These are phyloP conservation scores for Potamilus streckersoni DNA, from an alignment of 1,140 invertebrate genomes.

Conservation along the genomic window DNA sequence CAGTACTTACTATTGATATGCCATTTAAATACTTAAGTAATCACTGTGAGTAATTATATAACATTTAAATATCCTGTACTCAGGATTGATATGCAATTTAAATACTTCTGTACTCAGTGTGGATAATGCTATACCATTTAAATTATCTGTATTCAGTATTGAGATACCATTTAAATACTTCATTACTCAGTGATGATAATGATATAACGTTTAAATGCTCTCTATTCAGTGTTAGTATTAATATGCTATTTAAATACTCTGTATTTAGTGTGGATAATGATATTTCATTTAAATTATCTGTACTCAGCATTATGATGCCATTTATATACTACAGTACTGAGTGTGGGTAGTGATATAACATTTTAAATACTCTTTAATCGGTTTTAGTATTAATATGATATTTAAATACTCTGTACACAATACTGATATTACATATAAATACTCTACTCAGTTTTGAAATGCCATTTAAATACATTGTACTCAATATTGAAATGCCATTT, in stretches of 20 bases:
- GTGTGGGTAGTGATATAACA: not conserved
- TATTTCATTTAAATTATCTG: too few relatives aligned
- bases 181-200: not conserved
- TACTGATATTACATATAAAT: not conserved
- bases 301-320: not conserved
- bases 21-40: slow-evolving; percentile 35
- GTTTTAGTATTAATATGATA: slow-evolving; percentile 5
- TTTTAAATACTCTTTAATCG: not conserved
- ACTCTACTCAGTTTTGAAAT: slow-evolving; percentile 9
- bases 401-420: not conserved
- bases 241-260: too few relatives aligned
- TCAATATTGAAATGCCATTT: not conserved
- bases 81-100: not conserved
- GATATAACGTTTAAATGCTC: too few relatives aligned
- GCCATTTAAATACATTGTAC: not conserved
- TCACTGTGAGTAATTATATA: slow-evolving; percentile 48
- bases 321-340: not conserved
- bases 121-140: slow-evolving; percentile 17
- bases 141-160: not conserved
- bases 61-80: not conserved
- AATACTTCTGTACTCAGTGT: slow-evolving; percentile 41
- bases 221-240: not conserved
- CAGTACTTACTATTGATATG: not conserved
- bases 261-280: too few relatives aligned
- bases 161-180: not conserved